phyloP scores from a whole-genome alignment of 1,140 invertebrate species.

The Micrasema longulum region DNA sequence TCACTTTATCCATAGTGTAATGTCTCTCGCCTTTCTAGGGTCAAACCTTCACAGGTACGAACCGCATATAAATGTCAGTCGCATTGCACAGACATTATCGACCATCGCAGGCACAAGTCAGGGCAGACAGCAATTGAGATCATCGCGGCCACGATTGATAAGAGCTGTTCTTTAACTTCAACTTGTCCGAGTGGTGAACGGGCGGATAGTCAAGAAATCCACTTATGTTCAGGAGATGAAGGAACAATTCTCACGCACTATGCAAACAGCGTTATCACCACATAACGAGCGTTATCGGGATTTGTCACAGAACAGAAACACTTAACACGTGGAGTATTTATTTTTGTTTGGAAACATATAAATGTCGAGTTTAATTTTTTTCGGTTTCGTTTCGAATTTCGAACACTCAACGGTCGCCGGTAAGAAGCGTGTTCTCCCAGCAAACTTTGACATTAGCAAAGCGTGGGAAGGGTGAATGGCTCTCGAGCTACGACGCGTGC shows the following conservation, averaged over 20 bases:
- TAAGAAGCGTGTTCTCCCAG: slow-evolving; percentile 14
- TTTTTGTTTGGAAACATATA: background rate
- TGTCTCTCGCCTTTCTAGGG: slow-evolving; percentile 4
- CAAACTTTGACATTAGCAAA: slow-evolving; percentile 45
- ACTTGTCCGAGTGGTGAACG: no score
- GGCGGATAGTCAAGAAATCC: no score
- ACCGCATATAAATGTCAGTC: slow-evolving; percentile 42
- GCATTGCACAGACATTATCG: slow-evolving; percentile 6
- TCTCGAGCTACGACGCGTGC: slow-evolving; percentile 24
- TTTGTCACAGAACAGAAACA: slow-evolving; percentile 32
- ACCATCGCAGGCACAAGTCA: slow-evolving; percentile 1
- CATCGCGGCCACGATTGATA: background rate
- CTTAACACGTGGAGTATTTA: slow-evolving; percentile 11
- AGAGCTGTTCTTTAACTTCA: no score
- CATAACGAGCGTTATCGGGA: no score
- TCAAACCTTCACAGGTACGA: slow-evolving; percentile 21
- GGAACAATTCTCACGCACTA: no score
- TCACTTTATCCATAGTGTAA: slow-evolving; percentile 47
- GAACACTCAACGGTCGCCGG: slow-evolving; percentile 16
- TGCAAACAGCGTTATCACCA: no score
- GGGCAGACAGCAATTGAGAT: slow-evolving; percentile 9
- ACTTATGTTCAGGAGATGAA: no score
- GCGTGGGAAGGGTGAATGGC: slow-evolving; percentile 11
- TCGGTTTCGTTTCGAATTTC: slow-evolving; percentile 27
- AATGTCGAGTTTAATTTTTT: slow-evolving; percentile 1